These are phyloP conservation scores for Chiroxiphia lanceolata DNA, from an alignment of 2,797 vertebrate genomes.

Conservation along the genomic window DNA sequence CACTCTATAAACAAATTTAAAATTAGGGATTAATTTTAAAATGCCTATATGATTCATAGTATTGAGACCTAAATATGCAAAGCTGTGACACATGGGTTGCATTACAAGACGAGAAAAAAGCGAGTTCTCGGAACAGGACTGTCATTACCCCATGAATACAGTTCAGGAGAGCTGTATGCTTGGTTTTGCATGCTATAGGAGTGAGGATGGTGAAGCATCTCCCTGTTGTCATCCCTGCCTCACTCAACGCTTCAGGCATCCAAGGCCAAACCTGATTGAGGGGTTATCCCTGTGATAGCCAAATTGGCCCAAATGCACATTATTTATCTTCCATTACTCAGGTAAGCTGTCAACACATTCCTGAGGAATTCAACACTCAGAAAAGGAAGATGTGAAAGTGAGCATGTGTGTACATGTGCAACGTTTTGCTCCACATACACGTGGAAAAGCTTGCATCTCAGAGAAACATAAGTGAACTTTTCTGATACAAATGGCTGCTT, in stretches of 20 bases:
- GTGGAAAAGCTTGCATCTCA: background rate
- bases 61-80: background rate
- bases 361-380: background rate
- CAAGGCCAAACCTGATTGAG: background rate
- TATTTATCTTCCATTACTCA: background rate
- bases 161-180: background rate
- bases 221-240: background rate
- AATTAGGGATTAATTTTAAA: background rate
- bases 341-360: background rate
- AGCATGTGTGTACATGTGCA: rapidly evolving
- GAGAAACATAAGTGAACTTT: background rate
- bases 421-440: rapidly evolving
- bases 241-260: background rate
- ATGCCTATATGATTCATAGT: background rate
- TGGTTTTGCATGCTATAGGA: rapidly evolving
- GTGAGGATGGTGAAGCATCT: background rate
- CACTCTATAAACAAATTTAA: background rate
- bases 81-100: background rate
- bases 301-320: background rate
- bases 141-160: background rate
- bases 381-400: background rate
- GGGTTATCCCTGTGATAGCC: background rate
- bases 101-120: background rate
- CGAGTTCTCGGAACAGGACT: background rate
- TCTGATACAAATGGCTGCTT: background rate